Base-by-base conservation (phyloP, 2,113 vertebrate genomes). In the Heloderma charlesbogerti region DNA sequence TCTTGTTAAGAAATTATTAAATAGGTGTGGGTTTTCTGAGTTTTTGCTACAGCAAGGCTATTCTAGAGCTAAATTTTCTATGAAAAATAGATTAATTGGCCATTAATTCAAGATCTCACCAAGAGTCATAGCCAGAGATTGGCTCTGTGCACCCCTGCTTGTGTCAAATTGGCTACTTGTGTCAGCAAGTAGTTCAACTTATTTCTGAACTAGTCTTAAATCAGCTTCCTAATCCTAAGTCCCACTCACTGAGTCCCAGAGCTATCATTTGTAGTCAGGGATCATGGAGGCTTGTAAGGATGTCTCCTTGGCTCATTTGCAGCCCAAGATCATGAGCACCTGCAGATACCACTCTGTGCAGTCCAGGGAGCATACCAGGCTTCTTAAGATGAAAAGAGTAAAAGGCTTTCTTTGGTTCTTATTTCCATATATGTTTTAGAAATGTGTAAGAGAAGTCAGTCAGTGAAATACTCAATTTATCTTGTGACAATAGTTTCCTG, bases 371-470 rank as follows among this genome's bases (percentile, higher is more conserved):
- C 13, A 0, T 0, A 0, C 57, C 15, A 71, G 91, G 10, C 0
- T 0, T 40, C 31, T 72, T 25, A 79, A 87, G 16, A 57, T 84
- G 0, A 77, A 3, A 79, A 3, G 63, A 84, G 60, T 71, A 63
- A 67, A 84, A 93, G 37, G 31, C 20, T 1, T 0, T 72, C 54
- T 78, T 92, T 94, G 7, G 37, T 31, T 51, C 13, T 0, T 91
- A 48, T 2, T 77, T 89, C 87, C 84, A 7, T 92, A 48, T 90
- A 0, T 29, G 20, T 84, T 93, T 92, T 86, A 48, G 6, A 67
- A 92, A 74, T 83, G 67, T 43, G 34, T 92, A 87, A 82, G 69
- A 72, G 16, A 89, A 89, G n/a, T 84, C 6, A 75, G 8, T 67
- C 6, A 72, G 8, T 63, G 69, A 27, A 92, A 72, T 84, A 91